Conservation (phyloP, 2,797 vertebrate species). For the Smutsia gigantea region DNA sequence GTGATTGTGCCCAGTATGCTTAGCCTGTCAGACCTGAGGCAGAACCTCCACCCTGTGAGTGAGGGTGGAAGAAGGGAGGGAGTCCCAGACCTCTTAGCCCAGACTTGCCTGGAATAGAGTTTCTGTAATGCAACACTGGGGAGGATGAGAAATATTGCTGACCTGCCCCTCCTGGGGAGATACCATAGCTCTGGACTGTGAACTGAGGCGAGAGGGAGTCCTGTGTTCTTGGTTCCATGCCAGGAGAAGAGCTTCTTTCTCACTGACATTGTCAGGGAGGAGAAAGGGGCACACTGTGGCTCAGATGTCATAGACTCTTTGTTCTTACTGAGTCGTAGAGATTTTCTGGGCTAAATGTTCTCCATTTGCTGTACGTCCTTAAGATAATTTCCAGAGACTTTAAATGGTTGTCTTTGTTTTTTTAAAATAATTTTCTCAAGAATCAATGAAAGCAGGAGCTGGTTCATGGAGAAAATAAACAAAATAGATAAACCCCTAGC, state of each 20-base stretch:
- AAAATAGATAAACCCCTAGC: no score
- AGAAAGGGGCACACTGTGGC: accelerated
- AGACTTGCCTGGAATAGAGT: neutral
- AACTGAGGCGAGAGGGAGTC: neutral
- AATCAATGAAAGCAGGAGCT: no score
- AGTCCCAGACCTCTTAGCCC: neutral
- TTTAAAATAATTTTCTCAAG: neutral
- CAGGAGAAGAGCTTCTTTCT: neutral
- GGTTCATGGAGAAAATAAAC: no score
- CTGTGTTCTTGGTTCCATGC: neutral
- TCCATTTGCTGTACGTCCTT: neutral
- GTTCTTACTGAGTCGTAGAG: neutral
- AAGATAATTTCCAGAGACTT: constrained; percentile 5
- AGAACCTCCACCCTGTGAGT: neutral
- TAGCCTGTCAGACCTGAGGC: neutral
- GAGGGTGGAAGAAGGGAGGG: neutral
- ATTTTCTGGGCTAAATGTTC: neutral
- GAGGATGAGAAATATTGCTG: neutral
- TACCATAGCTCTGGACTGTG: neutral
- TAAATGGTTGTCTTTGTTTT: neutral
- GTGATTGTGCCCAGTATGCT: neutral
- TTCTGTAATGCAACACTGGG: neutral
- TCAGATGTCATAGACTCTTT: neutral
- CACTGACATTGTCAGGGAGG: neutral
- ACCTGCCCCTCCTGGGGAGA: neutral